These are phyloP conservation scores for Lanistes nyassanus DNA, from an alignment of 1,140 invertebrate species.

Conservation along the genomic window DNA sequence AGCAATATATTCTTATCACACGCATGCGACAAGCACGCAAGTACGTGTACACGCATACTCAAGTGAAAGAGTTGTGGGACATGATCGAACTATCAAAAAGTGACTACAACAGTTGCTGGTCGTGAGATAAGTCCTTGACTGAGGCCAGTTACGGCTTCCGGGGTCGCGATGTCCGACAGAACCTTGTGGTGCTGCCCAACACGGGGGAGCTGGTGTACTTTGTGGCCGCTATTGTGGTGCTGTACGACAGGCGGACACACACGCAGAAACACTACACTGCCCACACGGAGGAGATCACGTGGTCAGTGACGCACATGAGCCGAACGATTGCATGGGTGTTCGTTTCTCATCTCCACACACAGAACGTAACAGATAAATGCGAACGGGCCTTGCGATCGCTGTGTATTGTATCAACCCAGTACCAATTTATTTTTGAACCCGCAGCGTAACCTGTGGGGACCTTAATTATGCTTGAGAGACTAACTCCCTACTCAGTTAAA, in stretches of 20 bases:
- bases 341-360: too few species aligned
- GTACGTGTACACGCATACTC: too few species aligned
- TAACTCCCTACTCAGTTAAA: too few species aligned
- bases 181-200: slow-evolving; percentile 87
- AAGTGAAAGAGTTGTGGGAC: background rate
- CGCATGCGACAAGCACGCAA: too few species aligned
- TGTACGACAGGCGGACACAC: slow-evolving; percentile 90
- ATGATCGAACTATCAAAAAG: background rate
- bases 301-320: slow-evolving; percentile 55
- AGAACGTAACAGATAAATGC: too few species aligned
- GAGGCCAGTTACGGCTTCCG: slow-evolving; percentile 86
- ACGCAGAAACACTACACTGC: slow-evolving; percentile 90
- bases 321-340: too few species aligned
- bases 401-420: background rate
- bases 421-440: background rate
- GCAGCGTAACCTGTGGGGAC: too few species aligned
- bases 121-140: slow-evolving; percentile 35
- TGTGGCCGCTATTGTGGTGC: slow-evolving; percentile 87
- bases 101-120: too few species aligned
- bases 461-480: too few species aligned
- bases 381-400: too few species aligned
- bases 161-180: slow-evolving; percentile 88
- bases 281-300: slow-evolving; percentile 87
- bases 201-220: slow-evolving; percentile 91
- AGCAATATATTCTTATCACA: too few species aligned